phyloP scores from a whole-genome alignment of 2,797 vertebrate genomes.

The Amblyraja radiata region DNA sequence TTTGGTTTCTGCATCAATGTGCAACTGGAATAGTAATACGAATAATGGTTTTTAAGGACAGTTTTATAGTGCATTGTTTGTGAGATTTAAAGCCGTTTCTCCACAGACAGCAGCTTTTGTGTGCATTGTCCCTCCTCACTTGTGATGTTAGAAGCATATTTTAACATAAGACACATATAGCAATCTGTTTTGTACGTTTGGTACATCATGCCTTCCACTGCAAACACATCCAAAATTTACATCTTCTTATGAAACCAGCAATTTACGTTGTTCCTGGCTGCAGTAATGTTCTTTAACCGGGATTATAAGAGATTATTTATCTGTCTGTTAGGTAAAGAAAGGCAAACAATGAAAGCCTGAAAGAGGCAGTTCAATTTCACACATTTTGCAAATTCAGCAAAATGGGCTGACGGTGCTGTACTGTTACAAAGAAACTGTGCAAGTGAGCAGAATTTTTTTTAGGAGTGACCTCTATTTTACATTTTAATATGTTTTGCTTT shows the following conservation, averaged over 20 bases:
- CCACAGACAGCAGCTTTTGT: constrained; percentile 18
- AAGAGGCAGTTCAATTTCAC: background rate
- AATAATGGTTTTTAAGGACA: background rate
- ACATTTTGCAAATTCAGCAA: constrained; percentile 23
- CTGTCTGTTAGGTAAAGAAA: background rate
- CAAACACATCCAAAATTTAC: background rate
- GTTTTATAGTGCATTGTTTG: constrained; percentile 24
- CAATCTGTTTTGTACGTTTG: background rate
- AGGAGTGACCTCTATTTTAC: background rate
- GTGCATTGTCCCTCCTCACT: background rate
- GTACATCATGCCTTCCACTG: background rate
- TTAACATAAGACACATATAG: background rate
- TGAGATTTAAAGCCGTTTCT: background rate
- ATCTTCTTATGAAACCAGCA: constrained; percentile 19
- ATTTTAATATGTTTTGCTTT: background rate
- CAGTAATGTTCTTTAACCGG: background rate
- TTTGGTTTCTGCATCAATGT: background rate
- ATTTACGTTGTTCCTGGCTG: background rate
- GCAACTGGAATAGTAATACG: background rate
- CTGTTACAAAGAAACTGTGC: background rate
- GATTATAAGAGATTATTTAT: constrained; percentile 22
- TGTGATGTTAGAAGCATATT: background rate
- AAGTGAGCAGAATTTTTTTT: background rate
- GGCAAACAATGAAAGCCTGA: constrained; percentile 16
- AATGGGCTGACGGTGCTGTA: background rate